Conservation (phyloP, 2,113 vertebrate genomes). For the Hippocampus guttulatus region DNA sequence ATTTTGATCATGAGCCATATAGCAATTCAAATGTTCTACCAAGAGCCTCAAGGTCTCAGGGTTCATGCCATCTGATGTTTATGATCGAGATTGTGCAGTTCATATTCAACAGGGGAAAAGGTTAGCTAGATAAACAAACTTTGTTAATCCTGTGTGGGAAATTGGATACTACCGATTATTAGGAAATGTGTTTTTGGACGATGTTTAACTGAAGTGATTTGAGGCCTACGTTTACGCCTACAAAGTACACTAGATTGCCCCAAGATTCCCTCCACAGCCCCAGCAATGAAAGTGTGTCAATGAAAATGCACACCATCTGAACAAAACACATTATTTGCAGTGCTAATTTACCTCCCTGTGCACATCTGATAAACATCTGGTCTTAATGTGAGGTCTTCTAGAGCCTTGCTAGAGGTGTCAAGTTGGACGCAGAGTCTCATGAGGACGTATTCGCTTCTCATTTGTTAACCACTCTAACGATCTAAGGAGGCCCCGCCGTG, state of each 20-base stretch:
- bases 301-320: conserved; percentile 9
- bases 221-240: conserved; percentile 5
- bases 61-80: not conserved
- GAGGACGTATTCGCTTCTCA: conserved; percentile 31
- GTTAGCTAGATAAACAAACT: not conserved
- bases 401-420: conserved; percentile 51
- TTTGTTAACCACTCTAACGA: conserved; percentile 20
- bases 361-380: conserved; percentile 57
- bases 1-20: not conserved
- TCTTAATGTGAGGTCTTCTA: conserved; percentile 63
- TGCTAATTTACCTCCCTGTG: conserved; percentile 37
- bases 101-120: not conserved
- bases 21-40: not conserved
- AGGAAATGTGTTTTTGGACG: not conserved
- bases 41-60: not conserved
- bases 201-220: conserved; percentile 19
- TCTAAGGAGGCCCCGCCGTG: conserved; percentile 2
- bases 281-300: conserved; percentile 18
- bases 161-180: not conserved
- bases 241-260: conserved; percentile 7
- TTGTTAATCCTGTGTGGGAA: not conserved
- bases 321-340: conserved; percentile 26
- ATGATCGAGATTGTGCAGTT: not conserved
- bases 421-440: conserved; percentile 40
- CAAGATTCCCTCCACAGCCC: conserved; percentile 9